phyloP scores from a whole-genome alignment of 1,140 invertebrate species.

The Cotesia glomerata region DNA sequence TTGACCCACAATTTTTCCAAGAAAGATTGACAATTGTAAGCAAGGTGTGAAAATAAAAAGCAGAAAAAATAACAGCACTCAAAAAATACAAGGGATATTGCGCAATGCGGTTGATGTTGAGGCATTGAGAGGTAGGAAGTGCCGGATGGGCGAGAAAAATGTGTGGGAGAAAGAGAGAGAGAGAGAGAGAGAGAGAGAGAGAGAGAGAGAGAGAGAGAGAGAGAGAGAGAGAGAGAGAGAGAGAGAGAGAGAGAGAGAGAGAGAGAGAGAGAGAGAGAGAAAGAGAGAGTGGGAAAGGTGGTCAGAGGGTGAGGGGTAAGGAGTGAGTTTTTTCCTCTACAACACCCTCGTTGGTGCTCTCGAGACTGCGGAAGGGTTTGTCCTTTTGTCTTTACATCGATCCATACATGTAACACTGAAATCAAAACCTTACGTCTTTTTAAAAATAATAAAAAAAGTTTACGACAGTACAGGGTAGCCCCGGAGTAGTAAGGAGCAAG shows the following conservation, averaged over 20 bases:
- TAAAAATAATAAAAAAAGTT: too few relatives aligned
- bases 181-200: not conserved
- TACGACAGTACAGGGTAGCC: too few relatives aligned
- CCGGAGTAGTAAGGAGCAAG: too few relatives aligned
- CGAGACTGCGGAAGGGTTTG: conserved; percentile 1
- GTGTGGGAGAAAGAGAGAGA: not conserved
- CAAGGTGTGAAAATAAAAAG: not conserved
- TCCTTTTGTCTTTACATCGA: conserved; percentile 6
- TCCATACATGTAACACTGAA: conserved; percentile 1
- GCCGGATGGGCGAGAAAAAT: not conserved
- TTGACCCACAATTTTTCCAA: conserved; percentile 31
- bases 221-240: not conserved
- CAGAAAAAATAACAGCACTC: not conserved
- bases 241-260: not conserved
- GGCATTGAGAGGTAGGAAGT: not conserved
- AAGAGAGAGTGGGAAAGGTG: not conserved
- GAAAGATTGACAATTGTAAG: not conserved
- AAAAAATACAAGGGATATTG: too few relatives aligned
- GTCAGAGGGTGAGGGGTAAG: not conserved
- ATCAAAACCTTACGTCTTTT: not conserved
- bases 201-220: not conserved
- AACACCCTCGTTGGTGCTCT: not conserved
- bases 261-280: not conserved
- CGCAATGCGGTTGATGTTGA: not conserved
- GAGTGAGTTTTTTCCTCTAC: not conserved